phyloP scores from a whole-genome alignment of 2,113 vertebrate species.

The Saimiri boliviensis region DNA sequence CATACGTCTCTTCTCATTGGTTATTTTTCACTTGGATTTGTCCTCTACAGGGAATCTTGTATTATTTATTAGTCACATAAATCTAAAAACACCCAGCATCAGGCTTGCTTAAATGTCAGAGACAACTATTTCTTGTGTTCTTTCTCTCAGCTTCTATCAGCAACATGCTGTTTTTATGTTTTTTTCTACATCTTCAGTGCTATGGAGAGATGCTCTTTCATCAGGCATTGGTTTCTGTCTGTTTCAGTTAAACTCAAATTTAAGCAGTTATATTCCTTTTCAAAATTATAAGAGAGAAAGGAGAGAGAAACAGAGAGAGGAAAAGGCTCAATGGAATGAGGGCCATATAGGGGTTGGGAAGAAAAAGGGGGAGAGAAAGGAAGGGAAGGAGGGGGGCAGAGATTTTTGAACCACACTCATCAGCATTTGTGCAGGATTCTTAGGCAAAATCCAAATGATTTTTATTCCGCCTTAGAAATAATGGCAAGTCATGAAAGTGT shows the following conservation, averaged over 20 bases:
- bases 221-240: conserved; percentile 19
- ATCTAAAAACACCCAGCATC: conserved; percentile 53
- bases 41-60: conserved; percentile 56
- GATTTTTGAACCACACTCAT: background rate
- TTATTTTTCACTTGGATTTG: conserved; percentile 68
- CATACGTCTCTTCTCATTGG: conserved; percentile 4
- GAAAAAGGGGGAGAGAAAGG: background rate
- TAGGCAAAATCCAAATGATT: background rate
- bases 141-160: conserved; percentile 46
- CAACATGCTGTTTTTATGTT: conserved; percentile 38
- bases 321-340: background rate
- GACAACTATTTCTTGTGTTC: conserved; percentile 53
- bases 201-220: conserved; percentile 39
- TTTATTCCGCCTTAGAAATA: conserved; percentile 16
- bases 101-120: conserved; percentile 62
- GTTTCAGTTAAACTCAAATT: conserved; percentile 47
- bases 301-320: background rate
- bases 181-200: background rate
- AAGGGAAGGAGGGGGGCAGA: background rate
- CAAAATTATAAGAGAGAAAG: background rate
- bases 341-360: background rate
- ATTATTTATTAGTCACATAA: conserved; percentile 72
- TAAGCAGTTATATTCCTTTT: conserved; percentile 36
- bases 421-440: background rate
- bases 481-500: background rate